Conservation (phyloP, 2,113 vertebrate species). For the Mustela lutreola region DNA sequence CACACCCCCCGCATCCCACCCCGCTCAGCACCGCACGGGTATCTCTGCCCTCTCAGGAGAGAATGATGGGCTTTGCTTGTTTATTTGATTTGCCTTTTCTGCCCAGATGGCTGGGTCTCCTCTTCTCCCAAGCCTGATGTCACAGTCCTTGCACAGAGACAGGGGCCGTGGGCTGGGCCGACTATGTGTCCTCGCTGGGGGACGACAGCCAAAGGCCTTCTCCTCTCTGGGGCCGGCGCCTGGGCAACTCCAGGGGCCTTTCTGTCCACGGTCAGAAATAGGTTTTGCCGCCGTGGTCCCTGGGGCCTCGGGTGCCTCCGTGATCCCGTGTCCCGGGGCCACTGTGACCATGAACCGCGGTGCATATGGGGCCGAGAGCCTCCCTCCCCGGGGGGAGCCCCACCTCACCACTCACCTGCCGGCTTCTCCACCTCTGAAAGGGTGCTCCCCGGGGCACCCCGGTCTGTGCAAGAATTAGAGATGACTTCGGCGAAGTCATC, state of each 20-base stretch:
- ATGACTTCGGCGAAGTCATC: neutral
- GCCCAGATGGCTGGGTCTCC: neutral
- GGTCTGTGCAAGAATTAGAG: neutral
- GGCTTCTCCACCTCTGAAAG: neutral
- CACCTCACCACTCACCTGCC: neutral
- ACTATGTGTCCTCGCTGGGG: fast-evolving
- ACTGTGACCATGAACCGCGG: neutral
- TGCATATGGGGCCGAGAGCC: fast-evolving
- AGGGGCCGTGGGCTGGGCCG: neutral
- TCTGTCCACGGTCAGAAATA: neutral
- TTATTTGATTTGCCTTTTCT: neutral
- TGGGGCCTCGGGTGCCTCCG: neutral
- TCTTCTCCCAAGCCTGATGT: neutral
- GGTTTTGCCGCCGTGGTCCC: neutral
- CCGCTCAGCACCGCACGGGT: fast-evolving
- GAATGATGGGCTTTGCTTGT: neutral
- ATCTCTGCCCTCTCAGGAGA: neutral
- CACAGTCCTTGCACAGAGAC: neutral
- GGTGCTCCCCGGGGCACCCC: too few relatives aligned
- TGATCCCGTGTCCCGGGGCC: neutral
- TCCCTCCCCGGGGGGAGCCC: neutral
- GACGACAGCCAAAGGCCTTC: fast-evolving
- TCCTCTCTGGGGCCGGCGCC: neutral
- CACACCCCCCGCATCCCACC: neutral
- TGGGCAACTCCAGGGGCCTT: fast-evolving